Evolutionary conservation across 2,888 invertebrate species (phyloP).

Genomic region (Pristionchus entomophagus): DNA sequence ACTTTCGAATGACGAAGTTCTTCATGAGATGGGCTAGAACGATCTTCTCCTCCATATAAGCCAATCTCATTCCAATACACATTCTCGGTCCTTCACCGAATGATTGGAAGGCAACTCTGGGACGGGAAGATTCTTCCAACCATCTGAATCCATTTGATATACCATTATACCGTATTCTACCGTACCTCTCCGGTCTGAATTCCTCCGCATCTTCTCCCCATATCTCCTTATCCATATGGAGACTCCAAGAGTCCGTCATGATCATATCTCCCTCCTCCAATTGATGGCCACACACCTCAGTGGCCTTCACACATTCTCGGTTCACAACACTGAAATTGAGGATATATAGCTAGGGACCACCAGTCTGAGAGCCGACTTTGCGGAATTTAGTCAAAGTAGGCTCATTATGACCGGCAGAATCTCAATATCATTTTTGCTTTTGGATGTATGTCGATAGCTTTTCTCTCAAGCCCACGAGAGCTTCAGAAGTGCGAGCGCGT

Average conservation of each 20-base stretch:
- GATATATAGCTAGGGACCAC: not conserved
- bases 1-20: not conserved
- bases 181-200: conserved; percentile 45
- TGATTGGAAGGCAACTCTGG: conserved; percentile 46
- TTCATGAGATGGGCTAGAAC: conserved; percentile 63
- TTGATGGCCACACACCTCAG: conserved; percentile 1
- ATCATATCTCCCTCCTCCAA: conserved; percentile 39
- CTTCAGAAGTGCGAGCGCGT: no score
- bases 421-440: no score
- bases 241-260: conserved; percentile 41
- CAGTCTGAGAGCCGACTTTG: no score
- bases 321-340: conserved; percentile 22
- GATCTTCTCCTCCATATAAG: conserved; percentile 68
- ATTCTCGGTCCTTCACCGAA: conserved; percentile 71
- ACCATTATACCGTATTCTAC: not conserved
- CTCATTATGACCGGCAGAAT: not conserved
- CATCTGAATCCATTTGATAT: conserved; percentile 4
- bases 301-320: conserved; percentile 40
- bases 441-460: no score
- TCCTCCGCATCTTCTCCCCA: conserved; percentile 47
- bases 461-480: no score
- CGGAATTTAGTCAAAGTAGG: no score
- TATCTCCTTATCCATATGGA: conserved; percentile 45
- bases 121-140: conserved; percentile 45
- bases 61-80: conserved; percentile 72